These are phyloP conservation scores for Ennomos fuscantarius DNA, from an alignment of 2,888 invertebrate species.

Conservation along the genomic window DNA sequence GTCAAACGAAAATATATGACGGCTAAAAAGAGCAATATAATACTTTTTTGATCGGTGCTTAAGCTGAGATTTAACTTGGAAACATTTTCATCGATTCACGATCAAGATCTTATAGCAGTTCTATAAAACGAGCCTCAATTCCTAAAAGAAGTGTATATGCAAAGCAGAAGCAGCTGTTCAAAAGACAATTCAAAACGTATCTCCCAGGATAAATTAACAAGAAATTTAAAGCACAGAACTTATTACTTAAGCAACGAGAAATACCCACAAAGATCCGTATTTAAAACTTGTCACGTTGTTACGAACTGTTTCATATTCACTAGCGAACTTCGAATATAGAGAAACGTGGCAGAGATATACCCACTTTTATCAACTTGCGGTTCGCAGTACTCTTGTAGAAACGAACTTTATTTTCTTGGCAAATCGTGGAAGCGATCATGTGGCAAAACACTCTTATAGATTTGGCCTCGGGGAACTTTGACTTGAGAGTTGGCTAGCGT, in stretches of 20 bases:
- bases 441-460: slow-evolving; percentile 83
- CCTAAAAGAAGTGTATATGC: too few species aligned
- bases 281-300: slow-evolving; percentile 45
- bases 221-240: slow-evolving; percentile 22
- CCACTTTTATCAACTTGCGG: slow-evolving; percentile 72
- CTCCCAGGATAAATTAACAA: slow-evolving; percentile 22
- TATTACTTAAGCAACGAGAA: slow-evolving; percentile 22
- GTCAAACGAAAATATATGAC: too few species aligned
- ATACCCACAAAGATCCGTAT: slow-evolving; percentile 23
- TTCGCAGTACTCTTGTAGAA: slow-evolving; percentile 63
- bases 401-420: slow-evolving; percentile 80
- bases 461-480: slow-evolving; percentile 81
- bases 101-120: too few species aligned
- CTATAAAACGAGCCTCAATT: too few species aligned
- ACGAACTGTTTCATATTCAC: slow-evolving; percentile 57
- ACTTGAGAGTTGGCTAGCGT: slow-evolving; percentile 69
- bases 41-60: too few species aligned
- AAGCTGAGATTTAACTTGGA: too few species aligned
- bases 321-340: slow-evolving; percentile 50
- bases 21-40: too few species aligned
- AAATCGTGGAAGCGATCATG: slow-evolving; percentile 83
- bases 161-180: neutral
- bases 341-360: slow-evolving; percentile 47
- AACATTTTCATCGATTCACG: neutral
- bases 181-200: slow-evolving; percentile 13